Base-by-base conservation (phyloP, 2,113 vertebrate species). In the Verasper variegatus region DNA sequence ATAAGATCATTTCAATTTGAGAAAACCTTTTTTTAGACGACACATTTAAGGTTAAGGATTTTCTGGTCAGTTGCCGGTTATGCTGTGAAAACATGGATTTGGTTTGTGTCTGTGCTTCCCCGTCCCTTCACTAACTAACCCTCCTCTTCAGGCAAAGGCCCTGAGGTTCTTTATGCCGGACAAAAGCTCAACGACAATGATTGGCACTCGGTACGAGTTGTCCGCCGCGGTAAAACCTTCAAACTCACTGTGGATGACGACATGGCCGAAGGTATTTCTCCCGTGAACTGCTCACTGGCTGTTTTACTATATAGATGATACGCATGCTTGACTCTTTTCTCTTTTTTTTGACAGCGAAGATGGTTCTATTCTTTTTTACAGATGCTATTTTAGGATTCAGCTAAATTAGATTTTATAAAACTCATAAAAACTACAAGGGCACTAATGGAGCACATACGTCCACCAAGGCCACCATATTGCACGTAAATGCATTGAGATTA, bases 171-270 rank as follows among this genome's bases (percentile, higher is more conserved):
- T 77, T 98, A 97, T 72, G 98, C 98, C 12, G 98, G 98, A 72
- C 97, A 98, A 93, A 99, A 99, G 68, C 96, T 99, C 88, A 99
- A 98, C 63, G 97, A 99, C 94, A 98, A 99, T 0, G 96, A 98
- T 21, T 99, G 98, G 98, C 98, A 99, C 93, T 96, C 97, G 0
- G 97, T 99, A 2, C 94, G 96, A 12, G 97, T 99, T 56, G 89
- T 97, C 51, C 96, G 98, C 0, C 95, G 97, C 27, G 98, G 97
- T 91, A 98, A 98, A 89, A 95, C 91, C 94, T 94, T 98, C 82
- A 98, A 96, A 88, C 93, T 99, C 59, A 96, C 94, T 0, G 98
- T 99, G 92, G 98, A 99, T 62, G 96, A 99, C 27, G 97, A 98
- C 74, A 95, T 97, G 49, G 96, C 97, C 0, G 97, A 99, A 95